A percentile compares a stretch with the other conserved stretches of the same genome.
These are phyloP conservation scores for Torymus tubicola DNA, from an alignment of 2,888 invertebrate species.

Conservation along the genomic window DNA sequence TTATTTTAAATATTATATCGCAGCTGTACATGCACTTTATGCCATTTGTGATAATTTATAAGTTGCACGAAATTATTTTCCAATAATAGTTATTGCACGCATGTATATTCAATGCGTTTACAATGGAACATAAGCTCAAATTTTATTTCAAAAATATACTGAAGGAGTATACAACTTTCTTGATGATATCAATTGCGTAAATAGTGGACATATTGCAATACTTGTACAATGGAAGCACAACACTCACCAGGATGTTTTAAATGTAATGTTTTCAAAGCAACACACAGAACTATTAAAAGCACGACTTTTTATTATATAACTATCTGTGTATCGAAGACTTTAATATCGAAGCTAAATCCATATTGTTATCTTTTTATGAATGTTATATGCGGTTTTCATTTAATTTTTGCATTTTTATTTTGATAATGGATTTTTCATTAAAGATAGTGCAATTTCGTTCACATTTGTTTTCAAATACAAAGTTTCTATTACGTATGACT, in stretches of 20 bases:
- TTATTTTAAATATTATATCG: constrained; percentile 17
- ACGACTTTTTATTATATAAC: not conserved
- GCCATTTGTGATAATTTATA: constrained; percentile 51
- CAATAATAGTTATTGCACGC: too few species aligned
- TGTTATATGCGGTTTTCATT: too few species aligned
- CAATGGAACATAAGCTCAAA: too few species aligned
- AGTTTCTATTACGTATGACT: too few species aligned
- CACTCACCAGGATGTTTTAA: constrained; percentile 8
- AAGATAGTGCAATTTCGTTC: too few species aligned
- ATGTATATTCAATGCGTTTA: too few species aligned
- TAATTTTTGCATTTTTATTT: too few species aligned
- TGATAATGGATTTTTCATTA: too few species aligned
- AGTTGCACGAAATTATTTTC: constrained; percentile 16
- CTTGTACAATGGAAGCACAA: constrained; percentile 5
- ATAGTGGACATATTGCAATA: constrained; percentile 20
- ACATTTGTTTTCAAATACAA: too few species aligned
- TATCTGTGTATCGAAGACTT: constrained; percentile 14
- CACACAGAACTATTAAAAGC: not conserved
- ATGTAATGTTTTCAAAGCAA: not conserved
- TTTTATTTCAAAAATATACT: too few species aligned
- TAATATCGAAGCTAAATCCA: constrained; percentile 21
- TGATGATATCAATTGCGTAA: not conserved
- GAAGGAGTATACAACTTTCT: too few species aligned
- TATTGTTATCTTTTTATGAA: too few species aligned
- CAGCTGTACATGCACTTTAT: constrained; percentile 15